Evolutionary conservation across 2,888 invertebrate genomes (phyloP).

Genomic region (Fragum whitleyi): DNA sequence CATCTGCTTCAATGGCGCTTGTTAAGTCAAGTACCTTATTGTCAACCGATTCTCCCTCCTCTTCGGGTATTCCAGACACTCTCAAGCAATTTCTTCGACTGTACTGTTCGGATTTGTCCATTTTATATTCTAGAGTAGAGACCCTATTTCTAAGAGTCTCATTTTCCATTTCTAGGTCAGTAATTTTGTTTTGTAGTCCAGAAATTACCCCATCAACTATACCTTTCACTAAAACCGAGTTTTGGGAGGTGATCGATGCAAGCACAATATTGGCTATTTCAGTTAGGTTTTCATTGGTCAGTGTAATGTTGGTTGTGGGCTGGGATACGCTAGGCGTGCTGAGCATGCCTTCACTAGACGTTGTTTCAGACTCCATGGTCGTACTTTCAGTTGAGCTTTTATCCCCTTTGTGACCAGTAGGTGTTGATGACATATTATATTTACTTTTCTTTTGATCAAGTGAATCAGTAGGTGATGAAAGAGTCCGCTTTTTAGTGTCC

Average conservation of each 20-base stretch:
- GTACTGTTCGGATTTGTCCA: conserved; percentile 5
- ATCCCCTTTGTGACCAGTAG: not conserved
- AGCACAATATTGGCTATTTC: not conserved
- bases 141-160: not conserved
- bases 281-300: not conserved
- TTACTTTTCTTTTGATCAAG: not conserved
- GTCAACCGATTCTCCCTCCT: not conserved
- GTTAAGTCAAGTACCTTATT: not conserved
- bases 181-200: not conserved
- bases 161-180: not conserved
- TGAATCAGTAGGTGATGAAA: not conserved
- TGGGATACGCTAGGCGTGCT: not conserved
- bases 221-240: not conserved
- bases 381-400: too few relatives aligned
- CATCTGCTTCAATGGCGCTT: not conserved
- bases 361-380: too few relatives aligned
- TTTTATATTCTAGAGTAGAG: not conserved
- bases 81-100: conserved; percentile 22
- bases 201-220: not conserved
- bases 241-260: not conserved
- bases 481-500: not conserved
- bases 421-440: not conserved
- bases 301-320: not conserved
- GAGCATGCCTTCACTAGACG: too few relatives aligned
- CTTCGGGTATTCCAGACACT: not conserved